A percentile compares a stretch with the other conserved stretches of the same genome.
Evolutionary conservation across 2,797 vertebrate genomes (phyloP).

Genomic region (Muscicapa striata): DNA sequence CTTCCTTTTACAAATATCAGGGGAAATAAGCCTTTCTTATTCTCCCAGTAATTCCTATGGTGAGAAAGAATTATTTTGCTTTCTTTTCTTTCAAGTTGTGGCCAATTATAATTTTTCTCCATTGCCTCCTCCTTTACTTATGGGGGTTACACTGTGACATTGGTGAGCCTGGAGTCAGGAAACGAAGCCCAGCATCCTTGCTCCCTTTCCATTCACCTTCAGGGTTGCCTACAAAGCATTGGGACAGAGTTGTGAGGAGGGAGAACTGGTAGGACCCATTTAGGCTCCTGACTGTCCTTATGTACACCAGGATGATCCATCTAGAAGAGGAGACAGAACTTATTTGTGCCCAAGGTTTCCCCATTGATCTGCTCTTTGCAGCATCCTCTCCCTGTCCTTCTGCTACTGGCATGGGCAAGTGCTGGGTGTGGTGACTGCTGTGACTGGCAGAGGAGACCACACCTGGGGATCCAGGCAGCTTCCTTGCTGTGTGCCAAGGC

Average conservation of each 20-base stretch:
- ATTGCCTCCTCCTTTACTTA: background rate
- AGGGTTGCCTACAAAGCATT: background rate
- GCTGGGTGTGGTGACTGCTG: background rate
- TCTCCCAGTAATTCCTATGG: background rate
- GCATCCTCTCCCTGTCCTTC: background rate
- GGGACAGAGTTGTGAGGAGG: background rate
- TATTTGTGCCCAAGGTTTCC: background rate
- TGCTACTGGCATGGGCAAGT: background rate
- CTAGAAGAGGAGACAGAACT: background rate
- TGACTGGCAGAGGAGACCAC: background rate
- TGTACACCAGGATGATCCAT: accelerated
- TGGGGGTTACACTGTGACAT: background rate
- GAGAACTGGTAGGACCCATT: accelerated
- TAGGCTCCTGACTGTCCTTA: background rate
- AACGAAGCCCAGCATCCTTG: background rate
- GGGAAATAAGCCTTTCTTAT: conserved; percentile 29
- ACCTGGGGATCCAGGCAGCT: background rate
- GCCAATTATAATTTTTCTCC: background rate
- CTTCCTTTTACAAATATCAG: conserved; percentile 38
- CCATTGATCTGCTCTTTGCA: background rate
- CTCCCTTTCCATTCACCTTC: background rate
- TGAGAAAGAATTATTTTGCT: background rate
- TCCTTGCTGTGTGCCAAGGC: background rate
- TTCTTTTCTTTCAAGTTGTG: background rate
- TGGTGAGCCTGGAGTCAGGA: background rate